Base-by-base conservation (phyloP, 2,113 vertebrate species). In the Isichthys henryi region DNA sequence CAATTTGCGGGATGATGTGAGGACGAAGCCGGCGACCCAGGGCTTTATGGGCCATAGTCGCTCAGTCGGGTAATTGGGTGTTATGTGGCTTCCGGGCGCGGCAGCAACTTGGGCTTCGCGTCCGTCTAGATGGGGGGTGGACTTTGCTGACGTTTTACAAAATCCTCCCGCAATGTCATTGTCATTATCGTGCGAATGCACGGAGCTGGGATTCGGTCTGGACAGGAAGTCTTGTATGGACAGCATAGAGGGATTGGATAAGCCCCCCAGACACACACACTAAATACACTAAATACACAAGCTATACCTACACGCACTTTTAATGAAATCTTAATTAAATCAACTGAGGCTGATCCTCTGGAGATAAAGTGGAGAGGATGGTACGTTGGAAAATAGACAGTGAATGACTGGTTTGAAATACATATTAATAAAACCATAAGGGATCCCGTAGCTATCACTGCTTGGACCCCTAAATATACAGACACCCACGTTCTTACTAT, bases 1-100 rank as follows among this genome's bases (percentile, higher is more conserved):
- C 90, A 92, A 91, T 93, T 91, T 92, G 92, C 52, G 89, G 90
- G 91, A 93, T 92, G 92, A 92, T 86, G 90, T 48, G 91, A 92
- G 89, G 53, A 11, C 49, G 11, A 52, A 1, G 87, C 74, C 46
- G 88, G 87, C 45, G 92, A 89, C 91, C 92, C 82, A 8, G 21
- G 23, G 89, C 90, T 87, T 90, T 88, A 74, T 91, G 91, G 91
- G 89, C 92, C 91, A 91, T 31, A 90, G 90, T 90, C 90, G 93
- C 92, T 92, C 92, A 91, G 89, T 17, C 6, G 9, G 56, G 85
- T 89, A 86, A 91, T 21, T 88, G 83, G 88, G 86, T 5, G 89
- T 3, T n/a, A 80, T 84, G 80, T 74, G 70, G 6, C 87, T 91
- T 27, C n/a, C 5, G 49, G 83, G 74, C 86, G 50, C 91, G 89